phyloP scores from a whole-genome alignment of 2,113 vertebrate species.

The Hyperopisus bebe region DNA sequence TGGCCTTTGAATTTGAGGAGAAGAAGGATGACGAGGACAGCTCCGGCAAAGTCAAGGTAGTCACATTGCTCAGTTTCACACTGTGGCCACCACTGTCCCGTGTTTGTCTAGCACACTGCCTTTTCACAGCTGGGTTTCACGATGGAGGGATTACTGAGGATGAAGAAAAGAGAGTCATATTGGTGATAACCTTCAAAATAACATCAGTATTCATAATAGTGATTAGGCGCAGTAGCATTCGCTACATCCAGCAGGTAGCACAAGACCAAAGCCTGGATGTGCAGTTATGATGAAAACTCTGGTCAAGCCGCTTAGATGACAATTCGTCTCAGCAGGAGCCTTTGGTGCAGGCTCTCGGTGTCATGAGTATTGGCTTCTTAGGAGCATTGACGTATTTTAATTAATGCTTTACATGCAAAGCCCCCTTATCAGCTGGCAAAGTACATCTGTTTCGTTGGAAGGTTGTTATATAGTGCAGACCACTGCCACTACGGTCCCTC shows the following conservation, averaged over 20 bases:
- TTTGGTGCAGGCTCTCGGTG: too few species aligned
- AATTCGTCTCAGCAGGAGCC: not conserved
- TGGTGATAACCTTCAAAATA: not conserved
- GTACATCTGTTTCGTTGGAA: not conserved
- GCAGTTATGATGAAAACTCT: not conserved
- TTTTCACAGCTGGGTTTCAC: not conserved
- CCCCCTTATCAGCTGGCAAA: not conserved
- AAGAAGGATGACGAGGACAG: conserved; percentile 94
- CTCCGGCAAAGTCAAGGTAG: conserved; percentile 92
- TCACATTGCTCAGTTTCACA: conserved; percentile 14
- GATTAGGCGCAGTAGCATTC: not conserved
- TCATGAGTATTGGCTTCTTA: not conserved
- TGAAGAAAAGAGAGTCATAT: not conserved
- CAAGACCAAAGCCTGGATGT: not conserved
- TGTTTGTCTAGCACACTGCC: not conserved
- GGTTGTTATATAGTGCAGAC: not conserved
- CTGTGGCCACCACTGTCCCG: not conserved
- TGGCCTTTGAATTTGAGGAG: conserved; percentile 97
- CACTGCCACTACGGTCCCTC: not conserved
- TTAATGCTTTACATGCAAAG: not conserved
- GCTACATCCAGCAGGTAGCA: not conserved
- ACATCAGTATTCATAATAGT: not conserved
- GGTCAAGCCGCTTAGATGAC: not conserved
- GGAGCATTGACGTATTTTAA: not conserved
- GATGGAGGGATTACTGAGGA: not conserved